Percentiles rank a stretch among this genome's conserved stretches.
phyloP scores from a whole-genome alignment of 2,797 vertebrate species.

The Naso thynnoides region DNA sequence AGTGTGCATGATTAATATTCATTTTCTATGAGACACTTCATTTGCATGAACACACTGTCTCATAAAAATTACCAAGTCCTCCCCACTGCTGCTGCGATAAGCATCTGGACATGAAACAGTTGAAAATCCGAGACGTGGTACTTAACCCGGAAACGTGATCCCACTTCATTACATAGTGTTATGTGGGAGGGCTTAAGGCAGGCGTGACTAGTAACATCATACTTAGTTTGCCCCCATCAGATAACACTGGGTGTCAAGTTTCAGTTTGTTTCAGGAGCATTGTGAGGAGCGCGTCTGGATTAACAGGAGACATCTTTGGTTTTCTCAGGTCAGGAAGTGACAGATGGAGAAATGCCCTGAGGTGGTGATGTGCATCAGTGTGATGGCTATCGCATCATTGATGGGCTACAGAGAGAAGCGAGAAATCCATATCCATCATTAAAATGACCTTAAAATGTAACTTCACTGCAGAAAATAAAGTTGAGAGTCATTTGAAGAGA shows the following conservation, averaged over 20 bases:
- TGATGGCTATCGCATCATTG: constrained; percentile 9
- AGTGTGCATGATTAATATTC: constrained; percentile 75
- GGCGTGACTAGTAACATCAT: constrained; percentile 73
- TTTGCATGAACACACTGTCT: constrained; percentile 79
- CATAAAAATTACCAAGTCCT: constrained; percentile 66
- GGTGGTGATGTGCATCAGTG: constrained; percentile 44
- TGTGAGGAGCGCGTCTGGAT: constrained; percentile 48
- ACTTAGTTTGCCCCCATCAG: constrained; percentile 65
- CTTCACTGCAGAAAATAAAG: neutral
- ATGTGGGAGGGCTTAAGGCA: constrained; percentile 65
- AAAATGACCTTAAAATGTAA: neutral
- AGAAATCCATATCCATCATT: neutral
- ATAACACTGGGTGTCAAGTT: constrained; percentile 68
- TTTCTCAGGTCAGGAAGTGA: constrained; percentile 63
- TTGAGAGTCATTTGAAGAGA: neutral
- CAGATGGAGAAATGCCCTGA: constrained; percentile 46
- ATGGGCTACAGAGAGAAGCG: neutral
- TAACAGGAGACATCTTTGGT: constrained; percentile 63
- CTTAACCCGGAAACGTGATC: constrained; percentile 72
- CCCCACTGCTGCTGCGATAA: constrained; percentile 62
- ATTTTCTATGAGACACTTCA: constrained; percentile 68
- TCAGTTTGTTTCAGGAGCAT: constrained; percentile 56
- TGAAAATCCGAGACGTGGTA: constrained; percentile 70
- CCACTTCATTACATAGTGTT: constrained; percentile 75
- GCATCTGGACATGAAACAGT: constrained; percentile 77